Conservation (phyloP, 2,888 invertebrate genomes). For the Acrocyrtus sp. region DNA sequence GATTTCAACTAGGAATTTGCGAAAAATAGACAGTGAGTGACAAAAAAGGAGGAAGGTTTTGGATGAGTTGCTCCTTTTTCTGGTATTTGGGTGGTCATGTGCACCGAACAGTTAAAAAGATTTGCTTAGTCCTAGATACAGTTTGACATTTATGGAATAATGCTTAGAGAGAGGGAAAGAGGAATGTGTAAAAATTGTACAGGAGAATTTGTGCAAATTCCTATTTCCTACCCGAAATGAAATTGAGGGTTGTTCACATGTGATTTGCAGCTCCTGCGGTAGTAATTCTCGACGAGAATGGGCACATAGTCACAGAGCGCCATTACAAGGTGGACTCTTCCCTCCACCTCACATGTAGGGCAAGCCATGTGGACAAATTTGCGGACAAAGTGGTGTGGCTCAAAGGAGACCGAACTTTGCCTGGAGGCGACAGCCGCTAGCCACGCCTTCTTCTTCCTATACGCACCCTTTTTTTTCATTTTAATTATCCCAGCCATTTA, state of each 20-base stretch:
- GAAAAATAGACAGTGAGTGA: not conserved
- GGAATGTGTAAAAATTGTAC: not conserved
- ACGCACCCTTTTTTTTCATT: too few species aligned
- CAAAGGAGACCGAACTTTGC: slow-evolving; percentile 60
- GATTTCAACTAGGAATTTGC: not conserved
- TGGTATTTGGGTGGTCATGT: not conserved
- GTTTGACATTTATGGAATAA: not conserved
- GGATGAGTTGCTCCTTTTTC: not conserved
- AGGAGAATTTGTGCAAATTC: not conserved
- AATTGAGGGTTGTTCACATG: too few species aligned
- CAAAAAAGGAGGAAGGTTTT: not conserved
- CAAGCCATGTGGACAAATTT: slow-evolving; percentile 60
- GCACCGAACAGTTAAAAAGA: not conserved
- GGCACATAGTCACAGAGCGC: slow-evolving; percentile 71
- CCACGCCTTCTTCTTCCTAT: too few species aligned
- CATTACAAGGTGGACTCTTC: slow-evolving; percentile 69
- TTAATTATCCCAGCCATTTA: too few species aligned
- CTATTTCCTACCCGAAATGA: too few species aligned
- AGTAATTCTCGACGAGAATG: slow-evolving; percentile 72
- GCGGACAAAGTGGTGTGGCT: slow-evolving; percentile 60
- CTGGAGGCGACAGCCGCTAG: slow-evolving; percentile 62
- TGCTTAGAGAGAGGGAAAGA: not conserved
- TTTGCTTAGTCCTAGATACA: not conserved
- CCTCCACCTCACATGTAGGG: slow-evolving; percentile 62
- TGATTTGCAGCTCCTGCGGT: slow-evolving; percentile 70